Evolutionary conservation across 2,113 vertebrate species (phyloP), one percentile per base, ranked within the genome.

Genomic region (Tringa solitaria): DNA sequence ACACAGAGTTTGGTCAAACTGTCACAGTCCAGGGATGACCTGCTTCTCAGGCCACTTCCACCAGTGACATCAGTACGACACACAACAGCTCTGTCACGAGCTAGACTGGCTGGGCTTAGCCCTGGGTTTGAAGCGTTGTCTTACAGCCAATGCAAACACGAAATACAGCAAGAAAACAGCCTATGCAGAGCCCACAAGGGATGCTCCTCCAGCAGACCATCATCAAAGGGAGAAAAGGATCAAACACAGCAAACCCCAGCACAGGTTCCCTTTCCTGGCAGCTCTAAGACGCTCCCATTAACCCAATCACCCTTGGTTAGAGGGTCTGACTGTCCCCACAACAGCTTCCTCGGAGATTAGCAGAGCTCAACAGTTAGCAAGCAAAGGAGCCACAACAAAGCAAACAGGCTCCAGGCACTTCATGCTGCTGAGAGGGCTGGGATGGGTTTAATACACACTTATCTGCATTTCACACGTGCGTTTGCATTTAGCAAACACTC

Each of bases 121-220:
- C 46, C 35, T 32, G 79, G 8, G 10, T 64, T 67, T 76, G 63
- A 41, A 35, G 22, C 0, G 0, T 10, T 22, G 20, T 26, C 32
- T 33, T 41, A 19, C 0, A 4, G 68, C 20, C 75, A 57, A 18
- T 0, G 0, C 16, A 32, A 73, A 19, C 26, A 14, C 0, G 0
- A 80, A 84, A 60, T 1, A 8, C 63, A 67, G 61, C 37, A 80
- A 14, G 37, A 60, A 68, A 67, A 22, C 35, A 72, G 87, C 10
- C 28, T 26, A 33, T 10, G 63, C 69, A 23, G 45, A 78, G 46
- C 28, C 76, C 75, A 35, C 18, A 30, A 57, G 50, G 63, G 56
- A 30, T 30, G 14, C 16, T 82, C 48, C 81, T 89, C 37, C 84
- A 84, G 64, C 81, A 84, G 28, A 50, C 22, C 50, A 14, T 23